Conservation (phyloP, 2,888 invertebrate species). For the Oeneis ivallda region DNA sequence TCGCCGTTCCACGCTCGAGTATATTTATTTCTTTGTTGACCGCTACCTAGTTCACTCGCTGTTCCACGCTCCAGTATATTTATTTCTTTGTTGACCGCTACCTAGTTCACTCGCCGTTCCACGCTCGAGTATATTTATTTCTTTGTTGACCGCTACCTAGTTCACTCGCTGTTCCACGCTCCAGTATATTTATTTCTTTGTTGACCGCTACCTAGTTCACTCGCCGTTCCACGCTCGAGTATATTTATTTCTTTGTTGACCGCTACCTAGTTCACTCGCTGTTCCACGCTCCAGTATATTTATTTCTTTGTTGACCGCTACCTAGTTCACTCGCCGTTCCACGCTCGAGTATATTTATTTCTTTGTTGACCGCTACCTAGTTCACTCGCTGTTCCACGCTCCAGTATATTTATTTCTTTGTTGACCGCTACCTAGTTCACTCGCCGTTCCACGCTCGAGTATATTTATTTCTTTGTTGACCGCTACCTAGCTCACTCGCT, state of each 20-base stretch:
- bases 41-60: constrained; percentile 40
- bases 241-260: constrained; percentile 48
- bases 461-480: constrained; percentile 48
- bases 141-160: constrained; percentile 39
- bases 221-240: constrained; percentile 41
- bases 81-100: too few relatives aligned
- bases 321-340: constrained; percentile 40
- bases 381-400: constrained; percentile 42
- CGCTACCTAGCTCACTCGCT: constrained; percentile 40
- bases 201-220: constrained; percentile 40
- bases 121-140: constrained; percentile 47
- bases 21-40: constrained; percentile 48
- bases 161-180: constrained; percentile 42
- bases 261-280: constrained; percentile 40
- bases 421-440: constrained; percentile 40
- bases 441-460: constrained; percentile 41
- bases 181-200: constrained; percentile 52
- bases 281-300: constrained; percentile 46
- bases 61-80: constrained; percentile 46
- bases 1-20: constrained; percentile 41
- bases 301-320: too few relatives aligned
- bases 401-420: constrained; percentile 52
- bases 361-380: constrained; percentile 39
- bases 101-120: constrained; percentile 40
- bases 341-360: constrained; percentile 47